phyloP scores from a whole-genome alignment of 2,888 invertebrate species.

The Ptychoptera albimana region DNA sequence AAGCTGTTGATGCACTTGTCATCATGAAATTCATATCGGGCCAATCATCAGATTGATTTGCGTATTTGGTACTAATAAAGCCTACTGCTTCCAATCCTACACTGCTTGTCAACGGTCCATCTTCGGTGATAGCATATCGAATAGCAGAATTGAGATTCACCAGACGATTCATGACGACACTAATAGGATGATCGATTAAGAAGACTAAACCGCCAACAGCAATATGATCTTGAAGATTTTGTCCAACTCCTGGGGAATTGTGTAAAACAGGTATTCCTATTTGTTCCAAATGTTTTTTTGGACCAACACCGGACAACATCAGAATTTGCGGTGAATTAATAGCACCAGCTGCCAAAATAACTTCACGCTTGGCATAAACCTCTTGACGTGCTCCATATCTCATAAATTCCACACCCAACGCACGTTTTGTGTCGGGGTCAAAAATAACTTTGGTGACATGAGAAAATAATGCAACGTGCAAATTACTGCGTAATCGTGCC shows the following conservation, averaged over 20 bases:
- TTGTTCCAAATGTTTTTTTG: constrained; percentile 51
- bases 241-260: constrained; percentile 69
- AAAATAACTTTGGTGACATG: constrained; percentile 66
- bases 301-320: constrained; percentile 80
- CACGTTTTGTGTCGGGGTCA: constrained; percentile 51
- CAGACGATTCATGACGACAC: constrained; percentile 62
- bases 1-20: constrained; percentile 64
- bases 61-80: constrained; percentile 78
- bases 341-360: constrained; percentile 52
- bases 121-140: constrained; percentile 69
- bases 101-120: constrained; percentile 74
- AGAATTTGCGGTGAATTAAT: constrained; percentile 83
- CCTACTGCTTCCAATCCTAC: constrained; percentile 77
- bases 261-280: constrained; percentile 56
- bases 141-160: constrained; percentile 71
- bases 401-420: constrained; percentile 66
- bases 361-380: constrained; percentile 26
- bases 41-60: constrained; percentile 74
- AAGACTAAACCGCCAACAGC: constrained; percentile 74
- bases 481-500: constrained; percentile 55
- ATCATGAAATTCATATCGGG: constrained; percentile 87
- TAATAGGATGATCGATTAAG: constrained; percentile 62
- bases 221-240: constrained; percentile 80
- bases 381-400: constrained; percentile 39
- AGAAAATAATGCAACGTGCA: constrained; percentile 65